Percentiles rank a stretch among this genome's conserved stretches.
phyloP scores from a whole-genome alignment of 2,113 vertebrate genomes.

The Tenrec ecaudatus region DNA sequence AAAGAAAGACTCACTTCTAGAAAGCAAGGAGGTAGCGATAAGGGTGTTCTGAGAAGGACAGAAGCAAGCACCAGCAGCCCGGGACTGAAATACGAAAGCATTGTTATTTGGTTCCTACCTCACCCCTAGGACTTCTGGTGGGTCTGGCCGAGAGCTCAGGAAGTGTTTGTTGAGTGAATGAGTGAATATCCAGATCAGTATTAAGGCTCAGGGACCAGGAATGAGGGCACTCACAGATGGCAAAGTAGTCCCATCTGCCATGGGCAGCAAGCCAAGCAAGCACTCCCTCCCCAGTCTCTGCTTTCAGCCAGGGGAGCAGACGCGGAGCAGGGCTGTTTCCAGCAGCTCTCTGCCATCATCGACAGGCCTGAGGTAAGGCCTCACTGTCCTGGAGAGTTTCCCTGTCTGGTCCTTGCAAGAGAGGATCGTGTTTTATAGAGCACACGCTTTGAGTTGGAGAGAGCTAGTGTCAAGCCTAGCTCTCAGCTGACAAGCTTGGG shows the following conservation, averaged over 20 bases:
- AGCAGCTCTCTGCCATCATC: neutral
- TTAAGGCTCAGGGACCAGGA: neutral
- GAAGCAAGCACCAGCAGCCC: neutral
- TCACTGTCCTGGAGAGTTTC: neutral
- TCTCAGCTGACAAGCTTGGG: neutral
- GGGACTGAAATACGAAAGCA: neutral
- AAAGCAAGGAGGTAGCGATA: neutral
- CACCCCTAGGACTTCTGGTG: neutral
- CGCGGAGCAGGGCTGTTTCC: neutral
- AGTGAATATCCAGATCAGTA: neutral
- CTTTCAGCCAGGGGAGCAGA: neutral
- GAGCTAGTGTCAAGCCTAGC: neutral
- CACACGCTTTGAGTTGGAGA: neutral
- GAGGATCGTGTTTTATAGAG: neutral
- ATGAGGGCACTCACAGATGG: slow-evolving; percentile 45
- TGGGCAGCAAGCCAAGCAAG: slow-evolving; percentile 46
- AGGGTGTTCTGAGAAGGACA: neutral
- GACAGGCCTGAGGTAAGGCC: neutral
- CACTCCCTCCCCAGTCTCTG: neutral
- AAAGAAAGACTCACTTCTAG: neutral
- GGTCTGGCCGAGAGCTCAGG: neutral
- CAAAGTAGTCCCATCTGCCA: slow-evolving; percentile 38
- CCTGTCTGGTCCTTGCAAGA: neutral
- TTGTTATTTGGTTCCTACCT: neutral
- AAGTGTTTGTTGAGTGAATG: slow-evolving; percentile 29